These are phyloP conservation scores for Delichon dasypus DNA, from an alignment of 2,797 vertebrate species.

Conservation along the genomic window DNA sequence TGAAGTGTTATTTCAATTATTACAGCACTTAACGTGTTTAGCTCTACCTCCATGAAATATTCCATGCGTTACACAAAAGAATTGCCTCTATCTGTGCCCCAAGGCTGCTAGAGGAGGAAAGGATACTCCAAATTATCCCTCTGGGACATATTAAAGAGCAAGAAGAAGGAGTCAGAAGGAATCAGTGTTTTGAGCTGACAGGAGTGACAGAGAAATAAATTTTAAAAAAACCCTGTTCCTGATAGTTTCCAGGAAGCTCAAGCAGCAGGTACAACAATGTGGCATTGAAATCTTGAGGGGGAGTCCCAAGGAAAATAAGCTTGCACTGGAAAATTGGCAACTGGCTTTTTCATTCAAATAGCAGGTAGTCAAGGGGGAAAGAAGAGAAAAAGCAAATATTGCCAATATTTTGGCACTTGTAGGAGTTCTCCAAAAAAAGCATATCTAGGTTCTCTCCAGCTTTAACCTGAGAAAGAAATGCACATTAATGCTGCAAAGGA, in stretches of 20 bases:
- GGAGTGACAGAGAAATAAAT: neutral
- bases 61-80: neutral
- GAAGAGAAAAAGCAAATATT: constrained; percentile 16
- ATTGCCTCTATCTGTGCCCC: neutral
- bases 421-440: constrained; percentile 55
- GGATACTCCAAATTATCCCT: neutral
- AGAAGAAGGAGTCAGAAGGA: neutral
- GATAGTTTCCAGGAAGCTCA: neutral
- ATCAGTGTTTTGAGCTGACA: neutral
- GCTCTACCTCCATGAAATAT: neutral
- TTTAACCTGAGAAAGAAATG: constrained; percentile 48
- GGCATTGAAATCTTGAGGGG: neutral
- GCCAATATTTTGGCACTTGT: constrained; percentile 65
- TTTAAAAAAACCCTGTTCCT: neutral
- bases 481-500: constrained; percentile 57
- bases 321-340: constrained; percentile 24
- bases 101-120: neutral
- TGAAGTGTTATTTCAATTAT: neutral
- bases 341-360: constrained; percentile 44
- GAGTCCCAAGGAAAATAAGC: constrained; percentile 2
- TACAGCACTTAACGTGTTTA: neutral
- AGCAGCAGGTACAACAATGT: constrained; percentile 6
- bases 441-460: constrained; percentile 12
- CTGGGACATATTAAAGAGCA: neutral
- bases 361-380: constrained; percentile 20